phyloP scores from a whole-genome alignment of 1,140 invertebrate genomes.

The Chionoecetes opilio region DNA sequence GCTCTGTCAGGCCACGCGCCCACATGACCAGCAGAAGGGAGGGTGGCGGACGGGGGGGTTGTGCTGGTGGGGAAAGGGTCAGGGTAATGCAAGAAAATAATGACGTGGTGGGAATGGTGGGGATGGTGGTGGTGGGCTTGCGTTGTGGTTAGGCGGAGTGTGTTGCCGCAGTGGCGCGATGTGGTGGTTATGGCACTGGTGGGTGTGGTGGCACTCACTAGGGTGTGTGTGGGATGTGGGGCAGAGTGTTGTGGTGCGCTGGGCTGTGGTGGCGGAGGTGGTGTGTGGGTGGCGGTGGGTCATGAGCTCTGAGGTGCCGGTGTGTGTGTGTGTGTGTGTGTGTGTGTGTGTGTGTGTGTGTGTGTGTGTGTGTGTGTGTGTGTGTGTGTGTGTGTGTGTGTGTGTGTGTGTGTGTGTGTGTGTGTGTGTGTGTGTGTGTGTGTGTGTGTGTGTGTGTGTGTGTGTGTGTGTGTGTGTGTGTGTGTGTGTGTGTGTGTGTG shows the following conservation, averaged over 20 bases:
- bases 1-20: constrained; percentile 66
- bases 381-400: too few species aligned
- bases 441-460: too few species aligned
- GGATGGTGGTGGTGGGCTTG: neutral
- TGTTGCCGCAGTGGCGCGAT: neutral
- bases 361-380: too few species aligned
- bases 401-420: too few species aligned
- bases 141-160: neutral
- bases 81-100: neutral
- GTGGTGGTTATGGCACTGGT: neutral
- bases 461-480: too few species aligned
- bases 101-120: neutral
- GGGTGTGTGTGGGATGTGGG: neutral
- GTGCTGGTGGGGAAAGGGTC: neutral
- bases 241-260: neutral
- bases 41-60: constrained; percentile 25
- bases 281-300: neutral
- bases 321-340: too few species aligned
- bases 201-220: neutral
- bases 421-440: too few species aligned
- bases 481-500: too few species aligned
- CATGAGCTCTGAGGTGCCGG: neutral
- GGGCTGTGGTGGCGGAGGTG: neutral
- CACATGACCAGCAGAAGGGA: constrained; percentile 46
- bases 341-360: too few species aligned